Evolutionary conservation across 2,888 invertebrate species (phyloP).

Genomic region (Carterocephalus palaemon): DNA sequence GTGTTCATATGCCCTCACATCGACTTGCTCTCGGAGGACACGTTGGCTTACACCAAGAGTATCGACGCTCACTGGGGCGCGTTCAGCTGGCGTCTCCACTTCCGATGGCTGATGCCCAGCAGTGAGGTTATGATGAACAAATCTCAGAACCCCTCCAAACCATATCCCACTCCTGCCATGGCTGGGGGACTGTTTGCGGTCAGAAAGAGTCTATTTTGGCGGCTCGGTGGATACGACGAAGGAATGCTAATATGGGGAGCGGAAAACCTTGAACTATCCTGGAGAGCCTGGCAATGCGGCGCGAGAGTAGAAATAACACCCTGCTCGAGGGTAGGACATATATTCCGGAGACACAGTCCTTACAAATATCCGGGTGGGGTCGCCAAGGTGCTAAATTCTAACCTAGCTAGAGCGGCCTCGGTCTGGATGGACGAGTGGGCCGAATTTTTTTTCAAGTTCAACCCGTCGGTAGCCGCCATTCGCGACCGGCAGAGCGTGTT

Average conservation of each 20-base stretch:
- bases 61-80: slow-evolving; percentile 99
- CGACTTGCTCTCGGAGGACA: slow-evolving; percentile 93
- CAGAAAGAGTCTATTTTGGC: slow-evolving; percentile 90
- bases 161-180: slow-evolving; percentile 92
- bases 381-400: slow-evolving; percentile 90
- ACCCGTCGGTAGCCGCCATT: slow-evolving; percentile 81
- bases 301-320: slow-evolving; percentile 94
- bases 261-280: slow-evolving; percentile 98
- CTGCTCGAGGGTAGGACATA: slow-evolving; percentile 95
- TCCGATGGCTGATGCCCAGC: slow-evolving; percentile 89
- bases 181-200: slow-evolving; percentile 97
- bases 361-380: slow-evolving; percentile 97
- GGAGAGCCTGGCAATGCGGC: slow-evolving; percentile 97
- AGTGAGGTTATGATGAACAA: slow-evolving; percentile 81
- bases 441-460: slow-evolving; percentile 93
- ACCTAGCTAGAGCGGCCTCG: slow-evolving; percentile 93
- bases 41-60: slow-evolving; percentile 95
- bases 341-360: slow-evolving; percentile 95
- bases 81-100: slow-evolving; percentile 98
- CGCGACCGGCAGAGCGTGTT: slow-evolving; percentile 81
- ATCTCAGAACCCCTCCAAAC: slow-evolving; percentile 81
- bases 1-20: slow-evolving; percentile 74
- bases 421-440: slow-evolving; percentile 99
- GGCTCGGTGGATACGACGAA: slow-evolving; percentile 87
- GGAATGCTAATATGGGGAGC: slow-evolving; percentile 97